Evolutionary conservation across 2,113 vertebrate species (phyloP).

Genomic region (Zosterops borbonicus): DNA sequence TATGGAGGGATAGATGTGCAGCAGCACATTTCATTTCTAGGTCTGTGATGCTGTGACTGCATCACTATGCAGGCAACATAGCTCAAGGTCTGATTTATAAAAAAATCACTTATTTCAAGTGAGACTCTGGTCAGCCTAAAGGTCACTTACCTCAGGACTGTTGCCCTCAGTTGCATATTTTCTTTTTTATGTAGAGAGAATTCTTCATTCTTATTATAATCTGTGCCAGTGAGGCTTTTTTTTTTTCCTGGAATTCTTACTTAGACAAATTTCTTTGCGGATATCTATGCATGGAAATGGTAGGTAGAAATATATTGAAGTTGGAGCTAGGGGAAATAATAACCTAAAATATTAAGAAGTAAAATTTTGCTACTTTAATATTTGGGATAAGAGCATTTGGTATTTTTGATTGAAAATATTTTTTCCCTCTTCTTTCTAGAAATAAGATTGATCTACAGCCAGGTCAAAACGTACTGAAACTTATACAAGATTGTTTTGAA

Average conservation of each 20-base stretch:
- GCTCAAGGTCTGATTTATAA: background rate
- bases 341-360: background rate
- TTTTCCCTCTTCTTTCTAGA: constrained; percentile 1
- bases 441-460: constrained; percentile 33
- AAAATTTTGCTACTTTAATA: background rate
- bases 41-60: background rate
- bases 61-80: background rate
- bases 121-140: background rate
- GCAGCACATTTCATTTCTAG: background rate
- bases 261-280: background rate
- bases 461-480: constrained; percentile 55
- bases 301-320: background rate
- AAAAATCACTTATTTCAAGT: background rate
- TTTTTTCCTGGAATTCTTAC: background rate
- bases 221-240: background rate
- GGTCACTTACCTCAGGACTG: background rate
- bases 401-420: background rate
- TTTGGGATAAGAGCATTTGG: background rate
- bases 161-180: background rate
- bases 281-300: background rate
- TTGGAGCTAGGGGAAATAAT: background rate
- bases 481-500: constrained; percentile 71
- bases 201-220: background rate
- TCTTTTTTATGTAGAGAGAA: background rate
- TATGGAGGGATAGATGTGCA: background rate